Conservation (phyloP, 2,888 invertebrate species). For the Sinopyrophorus schimmeli region DNA sequence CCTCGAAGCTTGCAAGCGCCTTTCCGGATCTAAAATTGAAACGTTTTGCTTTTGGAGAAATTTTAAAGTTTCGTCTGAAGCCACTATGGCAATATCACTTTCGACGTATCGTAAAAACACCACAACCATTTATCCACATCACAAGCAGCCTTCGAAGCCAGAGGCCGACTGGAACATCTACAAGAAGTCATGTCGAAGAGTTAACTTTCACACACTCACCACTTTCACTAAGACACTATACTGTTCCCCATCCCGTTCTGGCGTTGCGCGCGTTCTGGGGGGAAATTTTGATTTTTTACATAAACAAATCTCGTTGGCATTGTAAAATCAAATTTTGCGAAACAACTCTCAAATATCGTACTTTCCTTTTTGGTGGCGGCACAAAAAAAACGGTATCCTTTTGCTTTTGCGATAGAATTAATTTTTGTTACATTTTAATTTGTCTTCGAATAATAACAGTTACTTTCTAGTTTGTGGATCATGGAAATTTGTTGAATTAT, state of each 20-base stretch:
- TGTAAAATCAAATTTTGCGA: too few relatives aligned
- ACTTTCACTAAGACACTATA: slow-evolving; percentile 53
- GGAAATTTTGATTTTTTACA: too few relatives aligned
- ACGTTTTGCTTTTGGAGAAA: too few relatives aligned
- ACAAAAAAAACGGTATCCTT: too few relatives aligned
- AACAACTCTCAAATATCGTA: slow-evolving; percentile 6
- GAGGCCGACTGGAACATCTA: slow-evolving; percentile 50
- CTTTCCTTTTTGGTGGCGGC: too few relatives aligned
- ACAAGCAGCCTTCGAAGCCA: slow-evolving; percentile 51
- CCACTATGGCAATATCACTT: too few relatives aligned
- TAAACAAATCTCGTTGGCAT: too few relatives aligned
- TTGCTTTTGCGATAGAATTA: slow-evolving; percentile 14
- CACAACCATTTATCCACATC: slow-evolving; percentile 47
- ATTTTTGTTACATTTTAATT: slow-evolving; percentile 14
- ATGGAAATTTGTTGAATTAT: slow-evolving; percentile 5
- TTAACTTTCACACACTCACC: slow-evolving; percentile 55
- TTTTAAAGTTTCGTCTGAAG: too few relatives aligned
- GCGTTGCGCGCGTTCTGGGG: slow-evolving; percentile 5
- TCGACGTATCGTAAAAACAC: slow-evolving; percentile 36
- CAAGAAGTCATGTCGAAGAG: slow-evolving; percentile 52
- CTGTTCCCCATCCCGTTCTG: slow-evolving; percentile 24
- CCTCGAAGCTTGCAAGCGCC: too few relatives aligned
- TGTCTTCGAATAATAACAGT: slow-evolving; percentile 14
- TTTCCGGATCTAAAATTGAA: too few relatives aligned
- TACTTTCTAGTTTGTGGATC: slow-evolving; percentile 17